A percentile compares a stretch with the other conserved stretches of the same genome.
phyloP scores from a whole-genome alignment of 2,888 invertebrate species.

The Trissoscelio sp. region DNA sequence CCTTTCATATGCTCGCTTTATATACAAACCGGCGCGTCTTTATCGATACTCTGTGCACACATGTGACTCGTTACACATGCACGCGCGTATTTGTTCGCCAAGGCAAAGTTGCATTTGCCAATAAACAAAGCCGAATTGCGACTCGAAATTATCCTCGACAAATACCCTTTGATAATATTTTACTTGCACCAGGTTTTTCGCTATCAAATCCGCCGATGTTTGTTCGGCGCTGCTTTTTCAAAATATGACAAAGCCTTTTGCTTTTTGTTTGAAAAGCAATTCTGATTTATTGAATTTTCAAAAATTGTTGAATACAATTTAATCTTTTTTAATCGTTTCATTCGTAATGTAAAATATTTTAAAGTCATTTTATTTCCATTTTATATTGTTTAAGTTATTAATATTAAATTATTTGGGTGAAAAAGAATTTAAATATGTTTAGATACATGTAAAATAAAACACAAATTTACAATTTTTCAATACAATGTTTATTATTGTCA shows the following conservation, averaged over 20 bases:
- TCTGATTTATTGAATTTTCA: too few species aligned
- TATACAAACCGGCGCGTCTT: conserved; percentile 58
- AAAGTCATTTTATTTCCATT: too few species aligned
- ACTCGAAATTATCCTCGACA: conserved; percentile 59
- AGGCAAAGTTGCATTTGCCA: conserved; percentile 57
- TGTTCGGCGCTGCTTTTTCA: neutral
- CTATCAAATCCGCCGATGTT: conserved; percentile 7
- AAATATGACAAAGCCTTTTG: too few species aligned
- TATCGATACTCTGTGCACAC: conserved; percentile 60
- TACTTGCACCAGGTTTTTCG: conserved; percentile 13
- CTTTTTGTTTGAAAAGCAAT: neutral
- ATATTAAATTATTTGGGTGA: too few species aligned
- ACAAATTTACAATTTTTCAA: too few species aligned
- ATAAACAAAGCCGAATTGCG: conserved; percentile 62
- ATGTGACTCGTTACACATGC: conserved; percentile 57
- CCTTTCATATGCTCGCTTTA: conserved; percentile 49
- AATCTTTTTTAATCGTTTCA: too few species aligned
- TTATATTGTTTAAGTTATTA: too few species aligned
- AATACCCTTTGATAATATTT: conserved; percentile 60
- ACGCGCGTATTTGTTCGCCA: conserved; percentile 50
- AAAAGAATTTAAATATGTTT: too few species aligned
- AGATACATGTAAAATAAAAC: too few species aligned
- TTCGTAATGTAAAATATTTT: too few species aligned
- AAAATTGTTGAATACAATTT: too few species aligned
- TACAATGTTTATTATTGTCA: too few species aligned